Evolutionary conservation across 2,888 invertebrate species (phyloP), one percentile per base, ranked within the genome.

Genomic region (Sicus ferrugineus): DNA sequence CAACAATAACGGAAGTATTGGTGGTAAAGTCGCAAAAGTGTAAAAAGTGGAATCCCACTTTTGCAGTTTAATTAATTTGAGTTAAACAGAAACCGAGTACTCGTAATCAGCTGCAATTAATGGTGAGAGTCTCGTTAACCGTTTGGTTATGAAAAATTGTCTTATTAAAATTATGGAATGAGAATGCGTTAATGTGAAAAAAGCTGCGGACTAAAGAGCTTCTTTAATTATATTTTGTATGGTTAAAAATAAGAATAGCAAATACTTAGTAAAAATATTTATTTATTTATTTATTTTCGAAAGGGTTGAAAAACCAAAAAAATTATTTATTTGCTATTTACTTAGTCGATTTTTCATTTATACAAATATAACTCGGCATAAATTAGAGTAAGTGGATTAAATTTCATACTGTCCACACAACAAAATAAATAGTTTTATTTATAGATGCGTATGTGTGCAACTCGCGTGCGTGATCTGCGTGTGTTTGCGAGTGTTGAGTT

Each of bases 11-110:
- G 9, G 16, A 7, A 26, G 28, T 9, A 14, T 56, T n/a, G n/a
- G n/a, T n/a, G n/a, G n/a, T 26, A 0, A 26, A 42, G 14, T 9
- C 9, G 42, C n/a, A 42, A 42, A 14, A 34, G 34, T 42, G 14
- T n/a, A 42, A 42, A 42, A 42, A 23, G 28, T 63, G 63, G 19
- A 64, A 64, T 50, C 16, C 21, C 64, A 50, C 50, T 50, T 31
- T 64, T 34, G 52, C 31, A 64, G 50, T 64, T 64, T 50, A 50
- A 64, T 50, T 64, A 62, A 62, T 62, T 62, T 62, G 42, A 26
- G 16, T 62, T 26, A 64, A 64, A 48, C 14, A 23, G 62, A 3
- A 26, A 14, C 31, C 31, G 31, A 19, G 30, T 48, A 19, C 50
- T 50, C 50, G 50, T 50, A 50, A 64, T 63, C 63, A 28, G 42